Base-by-base conservation (phyloP, 1,140 invertebrate species). In the Zaprionus tsacasi region DNA sequence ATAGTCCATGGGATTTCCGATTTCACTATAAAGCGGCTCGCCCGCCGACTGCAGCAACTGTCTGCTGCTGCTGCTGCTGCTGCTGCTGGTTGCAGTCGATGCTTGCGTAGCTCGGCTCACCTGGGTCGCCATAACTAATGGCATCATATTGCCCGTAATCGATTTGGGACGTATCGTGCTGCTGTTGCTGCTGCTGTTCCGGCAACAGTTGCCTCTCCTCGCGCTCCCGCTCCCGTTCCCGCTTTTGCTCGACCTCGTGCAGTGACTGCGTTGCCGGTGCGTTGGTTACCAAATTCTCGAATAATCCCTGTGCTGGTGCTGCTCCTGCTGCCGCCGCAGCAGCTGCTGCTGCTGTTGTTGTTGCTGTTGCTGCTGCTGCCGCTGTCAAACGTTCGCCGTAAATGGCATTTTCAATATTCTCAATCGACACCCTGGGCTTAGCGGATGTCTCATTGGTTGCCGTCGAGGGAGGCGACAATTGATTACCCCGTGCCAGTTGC, bases 371-470 rank as follows among this genome's bases (percentile, higher is more conserved):
- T 50, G 65, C 30, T 35, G 56, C 12, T 45, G 43, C 52, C 57
- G 75, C 73, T 64, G 79, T 92, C 75, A 92, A 70, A 27, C 89
- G 79, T 76, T 92, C 91, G 54, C 91, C 91, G 76, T 92, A 92
- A 85, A 92, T 91, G 70, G 91, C 91, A 79, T 92, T 92, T 85
- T 92, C 91, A 81, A 92, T 92, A 78, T 91, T 92, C 82, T 92
- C 91, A 77, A 92, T 91, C 66, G 91, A 92, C 77, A 92, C 72
- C 38, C 78, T 71, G 56, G 73, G 67, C 78, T 79, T 89, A 63
- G 82, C 38, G 54, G 25, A 43, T 65, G 63, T 40, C 54, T 74
- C 77, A 72, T 59, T 61, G 48, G 59, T 12, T 59, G 65, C 38
- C 21, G n/a, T 64, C 33, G 69, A 17, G 59, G 64, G n/a, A 45